Conservation (phyloP, 1,140 invertebrate genomes). For the Eupeodes corollae region DNA sequence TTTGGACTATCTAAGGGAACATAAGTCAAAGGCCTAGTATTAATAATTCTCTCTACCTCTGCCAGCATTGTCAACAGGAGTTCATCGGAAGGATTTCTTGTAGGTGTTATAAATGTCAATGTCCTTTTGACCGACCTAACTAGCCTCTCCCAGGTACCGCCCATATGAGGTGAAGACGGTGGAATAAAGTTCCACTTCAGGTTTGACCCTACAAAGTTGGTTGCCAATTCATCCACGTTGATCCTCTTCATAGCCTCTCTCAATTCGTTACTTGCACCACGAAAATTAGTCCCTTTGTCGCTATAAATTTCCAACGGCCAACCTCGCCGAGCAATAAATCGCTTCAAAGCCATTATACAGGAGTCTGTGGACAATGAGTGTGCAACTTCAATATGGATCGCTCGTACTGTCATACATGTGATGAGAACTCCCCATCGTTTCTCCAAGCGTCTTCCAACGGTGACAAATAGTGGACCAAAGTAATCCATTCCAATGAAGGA, state of each 20-base stretch:
- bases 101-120: neutral
- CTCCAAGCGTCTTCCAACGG: conserved; percentile 14
- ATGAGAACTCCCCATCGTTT: conserved; percentile 34
- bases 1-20: conserved; percentile 2
- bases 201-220: too few species aligned
- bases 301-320: too few species aligned
- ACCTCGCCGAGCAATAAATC: too few species aligned
- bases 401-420: conserved; percentile 26
- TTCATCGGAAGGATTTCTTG: neutral
- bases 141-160: conserved; percentile 19
- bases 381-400: conserved; percentile 15
- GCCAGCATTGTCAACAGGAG: neutral
- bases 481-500: conserved; percentile 4
- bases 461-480: conserved; percentile 8
- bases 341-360: too few species aligned
- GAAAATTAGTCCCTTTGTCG: too few species aligned
- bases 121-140: conserved; percentile 13
- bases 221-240: too few species aligned
- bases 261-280: too few species aligned
- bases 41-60: conserved; percentile 2
- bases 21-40: neutral
- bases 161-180: conserved; percentile 16
- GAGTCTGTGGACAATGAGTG: too few species aligned
- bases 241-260: too few species aligned
- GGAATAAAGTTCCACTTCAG: conserved; percentile 20